Base-by-base conservation (phyloP, 1,140 invertebrate species). In the Cherax destructor region DNA sequence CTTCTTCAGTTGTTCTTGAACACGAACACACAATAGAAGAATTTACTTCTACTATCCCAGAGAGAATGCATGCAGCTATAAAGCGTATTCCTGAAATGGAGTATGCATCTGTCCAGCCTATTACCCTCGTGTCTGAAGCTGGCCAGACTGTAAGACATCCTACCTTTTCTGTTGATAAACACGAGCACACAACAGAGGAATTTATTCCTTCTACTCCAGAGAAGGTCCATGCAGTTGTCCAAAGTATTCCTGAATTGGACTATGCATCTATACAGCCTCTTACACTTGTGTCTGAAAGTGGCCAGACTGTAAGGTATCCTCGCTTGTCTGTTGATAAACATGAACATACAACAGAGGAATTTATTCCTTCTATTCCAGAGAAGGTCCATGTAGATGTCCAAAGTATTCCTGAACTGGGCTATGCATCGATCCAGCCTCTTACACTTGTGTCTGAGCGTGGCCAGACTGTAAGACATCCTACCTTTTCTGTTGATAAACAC, bases 381-480 rank as follows among this genome's bases (percentile, higher is more conserved):
- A 76, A 86, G 76, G 10, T 52, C 3, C 24, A 72, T 13, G 86
- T 77, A 56, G 61, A 10, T n/a, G 4, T 47, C 65, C 77, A 65
- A 47, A 16, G 13, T 61, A 56, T 88, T 65, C 59, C 86, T 61
- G 77, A 65, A 49, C 61, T 88, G 56, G n/a, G 49, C 13, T 65
- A 41, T 79, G 86, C 76, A 7, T 21, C 76, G 10, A 24, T 50
- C 11, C 74, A 89, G 21, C 86, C 86, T 49, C 11, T 88, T 16
- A n/a, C 59, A 56, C 61, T 89, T 74, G 79, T 89, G 59, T 89
- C 79, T 50, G 87, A 89, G 56, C n/a, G 24, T 52, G 79, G 80
- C 5, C 49, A 74, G 9, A 76, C 47, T 30, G 80, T 76, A 21
- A 41, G 47, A 41, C 78, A 86, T 59, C 74, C 85, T 21, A 77